Percentiles rank a stretch among this genome's conserved stretches.
Evolutionary conservation across 1,140 invertebrate species (phyloP).

Genomic region (Bombus superbus): DNA sequence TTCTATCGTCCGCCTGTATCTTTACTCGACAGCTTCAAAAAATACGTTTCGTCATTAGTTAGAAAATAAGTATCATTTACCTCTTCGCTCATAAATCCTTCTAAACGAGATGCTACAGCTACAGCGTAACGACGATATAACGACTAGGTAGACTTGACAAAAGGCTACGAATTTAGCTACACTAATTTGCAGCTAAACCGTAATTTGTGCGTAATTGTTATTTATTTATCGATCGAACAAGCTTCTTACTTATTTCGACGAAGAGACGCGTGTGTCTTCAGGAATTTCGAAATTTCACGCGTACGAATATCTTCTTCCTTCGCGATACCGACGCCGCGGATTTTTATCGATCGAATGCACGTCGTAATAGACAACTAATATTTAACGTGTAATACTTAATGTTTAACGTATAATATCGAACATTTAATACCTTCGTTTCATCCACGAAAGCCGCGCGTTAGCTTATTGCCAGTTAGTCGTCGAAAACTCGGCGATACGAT

Average conservation of each 20-base stretch:
- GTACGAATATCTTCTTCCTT: no score
- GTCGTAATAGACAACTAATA: no score
- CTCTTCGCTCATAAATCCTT: neutral
- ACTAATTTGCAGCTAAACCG: no score
- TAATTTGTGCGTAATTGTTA: neutral
- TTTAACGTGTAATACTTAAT: no score
- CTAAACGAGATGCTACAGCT: neutral
- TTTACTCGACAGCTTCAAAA: neutral
- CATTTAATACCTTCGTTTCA: no score
- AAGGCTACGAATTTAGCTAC: neutral
- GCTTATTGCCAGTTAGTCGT: no score
- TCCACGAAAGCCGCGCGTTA: no score
- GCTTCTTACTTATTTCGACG: neutral
- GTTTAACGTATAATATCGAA: no score
- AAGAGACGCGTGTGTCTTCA: neutral
- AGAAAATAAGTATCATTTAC: neutral
- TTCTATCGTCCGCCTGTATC: neutral
- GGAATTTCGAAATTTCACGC: no score
- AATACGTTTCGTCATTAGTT: neutral
- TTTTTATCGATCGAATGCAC: no score
- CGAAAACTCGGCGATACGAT: no score
- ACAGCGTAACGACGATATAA: conserved; percentile 22
- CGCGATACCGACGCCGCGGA: no score
- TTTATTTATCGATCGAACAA: neutral
- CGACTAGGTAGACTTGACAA: neutral